Base-by-base conservation (phyloP, 2,113 vertebrate genomes). In the Indicator maculatus region DNA sequence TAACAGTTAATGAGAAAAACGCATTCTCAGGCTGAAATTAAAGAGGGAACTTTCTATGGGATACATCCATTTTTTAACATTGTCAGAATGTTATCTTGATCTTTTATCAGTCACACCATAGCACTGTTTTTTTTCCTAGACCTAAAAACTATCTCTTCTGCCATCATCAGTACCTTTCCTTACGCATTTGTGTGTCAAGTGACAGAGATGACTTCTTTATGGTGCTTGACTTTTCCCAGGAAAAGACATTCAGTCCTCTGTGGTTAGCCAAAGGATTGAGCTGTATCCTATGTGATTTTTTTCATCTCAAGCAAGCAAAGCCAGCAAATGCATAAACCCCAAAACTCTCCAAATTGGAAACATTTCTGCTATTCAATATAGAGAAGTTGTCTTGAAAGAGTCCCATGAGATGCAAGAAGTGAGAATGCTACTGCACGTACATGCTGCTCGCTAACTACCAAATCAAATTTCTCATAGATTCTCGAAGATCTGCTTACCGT, bases 1-100 rank as follows among this genome's bases (percentile, higher is more conserved):
- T 79, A 86, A 85, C 4, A 4, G 30, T 27, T 75, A 24, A 4
- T 58, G 55, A 78, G 83, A 93, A 93, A 47, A 92, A 85, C 58
- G n/a, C 52, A 91, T 81, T 93, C 82, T 96, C 87, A 87, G 88
- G 27, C n/a, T 61, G 44, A 82, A 88, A 86, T n/a, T 50, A 47
- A 76, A 80, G 45, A 77, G 41, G 33, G 59, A 89, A 86, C 52
- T 61, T 93, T 59, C 71, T 81, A 24, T n/a, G 50, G 67, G 88
- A 93, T 33, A 52, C n/a, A 61, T 81, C 41, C 56, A 79, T 30
- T 88, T 82, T 66, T 91, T 70, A 88, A 61, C 13, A 59, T 55
- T 76, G 44, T 27, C 70, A 67, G 69, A 95, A 96, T 78, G 24
- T 47, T 81, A 82, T 21, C 39, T 84, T 84, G n/a, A 15, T 83